Evolutionary conservation across 2,113 vertebrate species (phyloP).

Genomic region (Pogona vitticeps): DNA sequence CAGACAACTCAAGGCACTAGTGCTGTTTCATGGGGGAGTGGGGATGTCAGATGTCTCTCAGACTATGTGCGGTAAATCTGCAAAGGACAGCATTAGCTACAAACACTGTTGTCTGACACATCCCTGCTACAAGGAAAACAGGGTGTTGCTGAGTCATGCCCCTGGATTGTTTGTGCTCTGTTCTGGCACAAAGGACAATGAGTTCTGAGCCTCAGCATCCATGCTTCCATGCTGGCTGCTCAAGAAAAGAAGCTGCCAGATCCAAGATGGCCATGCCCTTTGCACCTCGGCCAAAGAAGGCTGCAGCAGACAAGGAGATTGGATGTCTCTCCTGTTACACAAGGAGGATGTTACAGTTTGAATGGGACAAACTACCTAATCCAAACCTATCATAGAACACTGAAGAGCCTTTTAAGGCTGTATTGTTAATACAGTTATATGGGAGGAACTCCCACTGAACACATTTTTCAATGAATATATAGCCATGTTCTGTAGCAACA

Average conservation of each 20-base stretch:
- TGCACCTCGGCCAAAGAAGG: background rate
- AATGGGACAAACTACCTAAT: background rate
- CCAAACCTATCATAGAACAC: background rate
- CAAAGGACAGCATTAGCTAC: slow-evolving; percentile 26
- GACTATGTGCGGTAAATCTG: slow-evolving; percentile 3
- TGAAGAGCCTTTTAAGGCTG: background rate
- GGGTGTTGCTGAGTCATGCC: slow-evolving; percentile 31
- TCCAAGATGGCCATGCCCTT: slow-evolving; percentile 5
- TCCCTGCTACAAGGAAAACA: slow-evolving; percentile 21
- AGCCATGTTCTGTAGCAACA: too few relatives aligned
- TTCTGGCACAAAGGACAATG: slow-evolving; percentile 4
- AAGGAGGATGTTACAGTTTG: background rate
- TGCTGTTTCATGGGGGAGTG: background rate
- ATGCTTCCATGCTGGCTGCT: background rate
- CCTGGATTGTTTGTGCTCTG: slow-evolving; percentile 15
- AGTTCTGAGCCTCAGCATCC: background rate
- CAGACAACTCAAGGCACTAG: background rate
- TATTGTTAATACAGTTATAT: background rate
- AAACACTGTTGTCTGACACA: slow-evolving; percentile 13
- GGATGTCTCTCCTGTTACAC: background rate
- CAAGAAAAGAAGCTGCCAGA: background rate
- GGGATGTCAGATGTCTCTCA: background rate
- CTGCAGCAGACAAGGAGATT: background rate
- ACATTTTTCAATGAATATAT: background rate
- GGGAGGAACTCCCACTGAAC: background rate